Conservation (phyloP, 2,113 vertebrate species). For the Melierax canorus region DNA sequence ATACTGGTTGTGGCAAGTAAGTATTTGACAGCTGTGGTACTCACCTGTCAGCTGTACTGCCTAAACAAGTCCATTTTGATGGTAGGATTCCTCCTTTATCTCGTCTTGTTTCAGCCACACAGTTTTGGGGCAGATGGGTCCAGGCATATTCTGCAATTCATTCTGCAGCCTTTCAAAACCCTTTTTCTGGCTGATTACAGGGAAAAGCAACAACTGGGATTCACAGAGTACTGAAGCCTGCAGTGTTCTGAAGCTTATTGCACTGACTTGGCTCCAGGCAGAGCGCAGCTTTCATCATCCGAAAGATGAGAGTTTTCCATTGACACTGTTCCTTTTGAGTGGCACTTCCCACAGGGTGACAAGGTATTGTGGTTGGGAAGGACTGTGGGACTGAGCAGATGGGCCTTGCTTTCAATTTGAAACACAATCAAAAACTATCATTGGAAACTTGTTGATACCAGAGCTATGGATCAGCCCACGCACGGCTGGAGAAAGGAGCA, state of each 20-base stretch:
- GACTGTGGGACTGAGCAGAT: not conserved
- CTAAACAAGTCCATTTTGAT: not conserved
- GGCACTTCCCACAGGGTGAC: not conserved
- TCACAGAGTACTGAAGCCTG: not conserved
- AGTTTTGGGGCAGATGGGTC: not conserved
- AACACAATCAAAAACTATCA: not conserved
- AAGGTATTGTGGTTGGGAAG: not conserved
- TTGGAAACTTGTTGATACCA: not conserved
- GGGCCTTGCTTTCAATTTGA: not conserved
- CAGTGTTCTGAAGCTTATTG: not conserved
- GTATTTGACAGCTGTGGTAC: conserved; percentile 29
- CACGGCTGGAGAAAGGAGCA: not conserved
- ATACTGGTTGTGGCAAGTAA: not conserved
- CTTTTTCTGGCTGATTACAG: not conserved
- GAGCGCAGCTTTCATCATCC: not conserved
- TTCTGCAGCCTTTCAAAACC: not conserved
- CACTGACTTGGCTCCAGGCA: not conserved
- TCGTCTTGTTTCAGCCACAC: not conserved
- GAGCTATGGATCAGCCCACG: rapidly evolving
- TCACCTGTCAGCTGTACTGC: conserved; percentile 20
- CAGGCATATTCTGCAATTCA: not conserved
- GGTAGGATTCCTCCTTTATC: not conserved
- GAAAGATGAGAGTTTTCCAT: not conserved
- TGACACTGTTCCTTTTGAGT: not conserved
- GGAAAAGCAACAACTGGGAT: not conserved